Base-by-base conservation (phyloP, 2,888 invertebrate genomes). In the Maniola hyperantus region DNA sequence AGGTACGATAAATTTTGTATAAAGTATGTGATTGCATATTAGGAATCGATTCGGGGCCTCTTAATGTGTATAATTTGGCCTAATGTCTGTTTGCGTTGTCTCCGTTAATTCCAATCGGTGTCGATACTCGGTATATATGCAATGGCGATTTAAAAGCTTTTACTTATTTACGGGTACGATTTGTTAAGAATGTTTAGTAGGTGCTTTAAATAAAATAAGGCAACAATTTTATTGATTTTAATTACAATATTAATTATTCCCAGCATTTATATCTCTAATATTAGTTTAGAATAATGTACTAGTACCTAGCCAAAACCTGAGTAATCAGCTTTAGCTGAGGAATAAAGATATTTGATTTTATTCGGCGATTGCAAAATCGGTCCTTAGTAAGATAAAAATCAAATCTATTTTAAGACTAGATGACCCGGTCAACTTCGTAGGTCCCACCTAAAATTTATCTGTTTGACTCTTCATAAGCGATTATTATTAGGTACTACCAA, bases 11-110 rank as follows among this genome's bases (percentile, higher is more conserved):
- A 91, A 92, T 92, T 91, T 85, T 88, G 79, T 89, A 91, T 91
- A 92, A 92, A 89, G 88, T 89, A 92, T 92, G 91, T 90, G 91
- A 91, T 91, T 89, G 90, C 90, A 89, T 91, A 91, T 92, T 89
- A 91, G 91, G 87, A 89, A 87, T 89, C 91, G 89, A 91, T 89
- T 87, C 85, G 87, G 89, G 80, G 87, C 86, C 87, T 89, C 89
- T 88, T 91, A 92, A 91, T 91, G 91, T 89, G 91, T 91, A 88
- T 91, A 90, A 92, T 83, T 90, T 91, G 85, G 83, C 79, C 83
- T 91, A 91, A 91, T 91, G 89, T 85, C 82, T 89, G 83, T 90
- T 88, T 80, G 83, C 79, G 70, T 71, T 74, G 75, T 73, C 73
- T 71, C 71, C 72, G 69, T 74, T 74, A 70, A 73, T 72, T 72